Conservation (phyloP, 2,113 vertebrate genomes). For the Jaculus jaculus region DNA sequence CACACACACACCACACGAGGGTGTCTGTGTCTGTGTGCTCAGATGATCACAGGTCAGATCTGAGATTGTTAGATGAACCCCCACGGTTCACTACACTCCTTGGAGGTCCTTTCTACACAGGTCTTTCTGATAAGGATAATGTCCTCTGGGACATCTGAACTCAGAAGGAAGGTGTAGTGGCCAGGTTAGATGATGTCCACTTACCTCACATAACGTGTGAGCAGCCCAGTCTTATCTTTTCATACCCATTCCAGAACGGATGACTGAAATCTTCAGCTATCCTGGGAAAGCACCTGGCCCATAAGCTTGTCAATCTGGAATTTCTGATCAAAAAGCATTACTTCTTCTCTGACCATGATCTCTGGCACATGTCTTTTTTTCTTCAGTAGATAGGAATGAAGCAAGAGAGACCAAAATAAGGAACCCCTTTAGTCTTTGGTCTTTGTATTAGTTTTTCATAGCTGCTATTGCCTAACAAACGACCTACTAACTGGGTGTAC, state of each 20-base stretch:
- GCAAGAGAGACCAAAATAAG: background rate
- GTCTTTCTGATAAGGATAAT: background rate
- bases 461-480: background rate
- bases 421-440: too few species aligned
- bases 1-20: too few species aligned
- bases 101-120: background rate
- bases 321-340: background rate
- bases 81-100: accelerated
- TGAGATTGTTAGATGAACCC: background rate
- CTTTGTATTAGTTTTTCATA: background rate
- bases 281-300: background rate
- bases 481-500: accelerated
- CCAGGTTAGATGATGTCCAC: background rate
- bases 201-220: background rate
- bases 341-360: background rate
- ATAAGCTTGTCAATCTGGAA: accelerated
- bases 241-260: background rate
- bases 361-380: background rate
- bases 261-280: too few species aligned
- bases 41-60: too few species aligned
- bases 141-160: background rate
- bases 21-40: too few species aligned
- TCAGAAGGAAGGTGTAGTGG: accelerated
- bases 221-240: background rate
- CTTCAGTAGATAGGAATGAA: background rate